Evolutionary conservation across 2,888 invertebrate genomes (phyloP).

Genomic region (Drosophila fungiperda): DNA sequence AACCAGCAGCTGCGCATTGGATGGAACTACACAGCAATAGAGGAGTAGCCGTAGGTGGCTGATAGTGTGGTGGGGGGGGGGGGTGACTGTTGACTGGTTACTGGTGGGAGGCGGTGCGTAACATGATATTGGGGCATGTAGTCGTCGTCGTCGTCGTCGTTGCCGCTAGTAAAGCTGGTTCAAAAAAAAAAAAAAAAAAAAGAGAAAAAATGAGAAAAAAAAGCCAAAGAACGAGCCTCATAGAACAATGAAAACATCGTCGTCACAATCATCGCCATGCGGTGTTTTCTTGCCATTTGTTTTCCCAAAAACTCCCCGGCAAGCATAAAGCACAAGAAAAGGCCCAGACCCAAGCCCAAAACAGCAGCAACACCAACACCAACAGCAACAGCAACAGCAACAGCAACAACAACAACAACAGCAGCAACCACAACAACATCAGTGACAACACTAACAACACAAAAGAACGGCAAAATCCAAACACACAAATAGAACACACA

Average conservation of each 20-base stretch:
- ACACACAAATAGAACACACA: constrained; percentile 39
- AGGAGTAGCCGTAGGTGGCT: neutral
- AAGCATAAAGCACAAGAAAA: constrained; percentile 50
- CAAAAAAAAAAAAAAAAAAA: constrained; percentile 1
- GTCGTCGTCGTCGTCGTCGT: neutral
- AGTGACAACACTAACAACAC: constrained; percentile 45
- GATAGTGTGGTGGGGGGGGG: neutral
- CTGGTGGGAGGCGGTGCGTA: constrained; percentile 35
- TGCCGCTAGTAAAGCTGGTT: neutral
- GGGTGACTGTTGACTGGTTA: no score
- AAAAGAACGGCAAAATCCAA: constrained; percentile 27
- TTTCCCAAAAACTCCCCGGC: constrained; percentile 53
- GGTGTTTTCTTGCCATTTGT: constrained; percentile 79
- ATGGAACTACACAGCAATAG: neutral
- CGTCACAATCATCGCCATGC: constrained; percentile 81
- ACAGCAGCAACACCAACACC: constrained; percentile 4
- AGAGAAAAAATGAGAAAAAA: neutral
- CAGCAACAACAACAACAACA: constrained; percentile 10
- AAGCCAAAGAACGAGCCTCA: constrained; percentile 51
- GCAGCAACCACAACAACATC: constrained; percentile 16
- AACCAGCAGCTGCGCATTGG: constrained; percentile 71
- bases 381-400: constrained; percentile 9
- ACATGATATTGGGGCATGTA: constrained; percentile 55
- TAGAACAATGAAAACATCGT: constrained; percentile 79
- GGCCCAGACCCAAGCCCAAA: constrained; percentile 11